phyloP scores from a whole-genome alignment of 1,140 invertebrate genomes.

The Drosophila miranda region DNA sequence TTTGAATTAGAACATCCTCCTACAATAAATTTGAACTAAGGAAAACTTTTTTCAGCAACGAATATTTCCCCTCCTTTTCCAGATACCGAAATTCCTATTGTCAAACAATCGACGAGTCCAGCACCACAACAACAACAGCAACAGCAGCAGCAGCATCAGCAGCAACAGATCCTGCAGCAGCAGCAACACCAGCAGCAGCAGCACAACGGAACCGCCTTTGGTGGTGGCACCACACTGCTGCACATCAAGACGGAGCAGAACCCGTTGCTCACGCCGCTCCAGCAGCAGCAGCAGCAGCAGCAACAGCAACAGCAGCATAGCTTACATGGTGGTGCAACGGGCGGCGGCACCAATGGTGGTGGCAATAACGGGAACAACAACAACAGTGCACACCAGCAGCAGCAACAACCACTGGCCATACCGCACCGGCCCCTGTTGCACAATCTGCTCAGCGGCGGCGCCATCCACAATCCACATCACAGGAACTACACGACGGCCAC shows the following conservation, averaged over 20 bases:
- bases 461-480: slow-evolving; percentile 82
- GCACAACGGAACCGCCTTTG: slow-evolving; percentile 56
- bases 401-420: slow-evolving; percentile 71
- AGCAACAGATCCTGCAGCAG: slow-evolving; percentile 59
- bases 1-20: too few species aligned
- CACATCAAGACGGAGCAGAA: slow-evolving; percentile 81
- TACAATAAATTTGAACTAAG: too few species aligned
- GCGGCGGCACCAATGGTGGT: slow-evolving; percentile 54
- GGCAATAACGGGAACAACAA: slow-evolving; percentile 58
- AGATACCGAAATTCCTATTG: slow-evolving; percentile 83
- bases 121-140: slow-evolving; percentile 68
- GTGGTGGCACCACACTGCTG: slow-evolving; percentile 57
- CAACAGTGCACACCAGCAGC: slow-evolving; percentile 43
- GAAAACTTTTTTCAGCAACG: not conserved
- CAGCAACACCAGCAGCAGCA: slow-evolving; percentile 66
- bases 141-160: slow-evolving; percentile 67
- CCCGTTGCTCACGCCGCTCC: slow-evolving; percentile 62
- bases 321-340: slow-evolving; percentile 42
- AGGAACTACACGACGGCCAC: slow-evolving; percentile 81
- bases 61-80: slow-evolving; percentile 27
- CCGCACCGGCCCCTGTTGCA: slow-evolving; percentile 80
- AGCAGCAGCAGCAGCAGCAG: slow-evolving; percentile 71
- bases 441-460: slow-evolving; percentile 79
- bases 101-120: slow-evolving; percentile 82
- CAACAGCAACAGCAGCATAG: slow-evolving; percentile 71